Percentiles rank a stretch among this genome's conserved stretches.
Conservation (phyloP, 2,113 vertebrate genomes). For the Talpa occidentalis region DNA sequence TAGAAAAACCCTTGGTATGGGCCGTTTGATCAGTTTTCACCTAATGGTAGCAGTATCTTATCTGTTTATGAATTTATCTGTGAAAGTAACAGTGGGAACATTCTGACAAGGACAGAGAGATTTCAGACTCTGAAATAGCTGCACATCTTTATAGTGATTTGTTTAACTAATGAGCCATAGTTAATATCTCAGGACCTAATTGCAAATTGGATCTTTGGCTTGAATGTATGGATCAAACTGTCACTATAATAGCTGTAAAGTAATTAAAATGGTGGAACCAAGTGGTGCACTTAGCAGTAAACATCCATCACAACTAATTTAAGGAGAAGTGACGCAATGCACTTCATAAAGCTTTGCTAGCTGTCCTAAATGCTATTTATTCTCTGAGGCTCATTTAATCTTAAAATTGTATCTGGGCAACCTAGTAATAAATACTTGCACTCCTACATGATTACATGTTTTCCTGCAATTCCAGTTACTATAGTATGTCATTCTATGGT, state of each 20-base stretch:
- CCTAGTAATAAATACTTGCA: neutral
- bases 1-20: neutral
- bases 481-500: neutral
- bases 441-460: neutral
- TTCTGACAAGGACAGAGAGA: neutral
- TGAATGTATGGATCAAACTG: neutral
- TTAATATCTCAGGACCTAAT: neutral
- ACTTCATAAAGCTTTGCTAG: neutral
- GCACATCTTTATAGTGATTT: neutral
- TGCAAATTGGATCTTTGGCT: neutral
- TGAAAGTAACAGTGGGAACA: neutral
- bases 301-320: neutral
- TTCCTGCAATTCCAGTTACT: neutral
- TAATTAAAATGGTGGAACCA: neutral
- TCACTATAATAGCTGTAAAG: neutral
- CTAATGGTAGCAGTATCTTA: neutral
- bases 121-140: neutral
- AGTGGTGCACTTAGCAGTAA: neutral
- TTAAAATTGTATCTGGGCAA: neutral
- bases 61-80: neutral
- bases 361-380: constrained; percentile 7
- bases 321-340: neutral
- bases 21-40: neutral
- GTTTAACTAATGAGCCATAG: neutral
- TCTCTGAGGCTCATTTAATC: neutral